Evolutionary conservation across 2,797 vertebrate species (phyloP), one percentile per base, ranked within the genome.

Genomic region (Spondyliosoma cantharus): DNA sequence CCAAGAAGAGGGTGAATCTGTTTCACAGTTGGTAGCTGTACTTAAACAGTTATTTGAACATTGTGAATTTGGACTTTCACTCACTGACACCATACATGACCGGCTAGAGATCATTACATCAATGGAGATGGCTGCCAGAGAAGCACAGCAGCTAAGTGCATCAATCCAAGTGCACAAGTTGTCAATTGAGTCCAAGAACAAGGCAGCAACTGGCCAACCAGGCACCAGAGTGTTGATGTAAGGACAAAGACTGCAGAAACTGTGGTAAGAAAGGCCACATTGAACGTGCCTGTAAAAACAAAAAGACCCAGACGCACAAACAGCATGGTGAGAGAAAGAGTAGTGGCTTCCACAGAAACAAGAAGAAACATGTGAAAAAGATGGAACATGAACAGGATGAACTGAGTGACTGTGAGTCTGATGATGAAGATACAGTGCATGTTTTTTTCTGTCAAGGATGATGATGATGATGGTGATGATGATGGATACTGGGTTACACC

Each of bases 221-320:
- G 37, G 68, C 82, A 67, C 3, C 7, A 57, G 65, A 59, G 32
- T 67, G 64, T 8, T 60, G 29, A 50, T 75, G 29, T 42, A 56
- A 48, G 17, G 50, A 77, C 20, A 17, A 61, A 16, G 27, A 59
- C 54, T 67, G 57, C 7, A 61, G 64, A 29, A 68, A 62, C 7
- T 62, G 71, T 64, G 79, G 53, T 66, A 64, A 74, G 54, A 74
- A 69, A 57, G 74, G 64, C 19, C 48, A 76, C 11, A 60, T 68
- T 22, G 64, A 68, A 45, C n/a, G 19, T 49, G 59, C 66, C 50
- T 52, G 50, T 52, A 52, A 5, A 52, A 22, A 13, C 3, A 22
- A 22, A 15, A 52, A 52, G 50, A 52, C 8, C 13, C 50, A 59
- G 79, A 71, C 37, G 45, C 3, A 45, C 20, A 60, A 67, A 52